Percentiles rank a stretch among this genome's conserved stretches.
Conservation (phyloP, 2,888 invertebrate genomes). For the Hydriomena furcata region DNA sequence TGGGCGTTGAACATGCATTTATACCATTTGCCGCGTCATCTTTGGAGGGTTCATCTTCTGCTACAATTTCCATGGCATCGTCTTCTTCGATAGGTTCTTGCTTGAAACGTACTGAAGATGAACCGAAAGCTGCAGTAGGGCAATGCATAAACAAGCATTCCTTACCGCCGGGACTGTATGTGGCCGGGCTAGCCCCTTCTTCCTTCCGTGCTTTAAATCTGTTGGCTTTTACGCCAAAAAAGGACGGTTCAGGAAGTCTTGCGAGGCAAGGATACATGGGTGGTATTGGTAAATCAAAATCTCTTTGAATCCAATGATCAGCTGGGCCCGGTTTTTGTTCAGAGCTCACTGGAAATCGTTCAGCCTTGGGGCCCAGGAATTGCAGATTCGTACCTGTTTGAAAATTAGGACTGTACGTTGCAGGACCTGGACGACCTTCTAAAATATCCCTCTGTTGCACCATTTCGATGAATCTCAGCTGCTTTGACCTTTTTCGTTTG, state of each 20-base stretch:
- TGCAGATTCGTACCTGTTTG: slow-evolving; percentile 49
- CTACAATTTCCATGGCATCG: slow-evolving; percentile 30
- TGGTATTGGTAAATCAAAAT: slow-evolving; percentile 52
- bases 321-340: slow-evolving; percentile 58
- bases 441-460: slow-evolving; percentile 55
- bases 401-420: slow-evolving; percentile 52
- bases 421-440: slow-evolving; percentile 62
- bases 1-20: slow-evolving; percentile 40
- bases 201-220: slow-evolving; percentile 54
- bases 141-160: slow-evolving; percentile 49
- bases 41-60: slow-evolving; percentile 17
- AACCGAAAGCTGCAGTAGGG: slow-evolving; percentile 55
- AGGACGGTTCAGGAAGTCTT: slow-evolving; percentile 50
- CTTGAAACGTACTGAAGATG: slow-evolving; percentile 57
- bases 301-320: slow-evolving; percentile 55
- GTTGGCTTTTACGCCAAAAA: slow-evolving; percentile 59
- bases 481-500: slow-evolving; percentile 59
- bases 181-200: slow-evolving; percentile 63
- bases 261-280: slow-evolving; percentile 48
- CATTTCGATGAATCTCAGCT: slow-evolving; percentile 65
- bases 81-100: slow-evolving; percentile 39
- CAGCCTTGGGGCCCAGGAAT: slow-evolving; percentile 53
- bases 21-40: slow-evolving; percentile 9
- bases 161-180: slow-evolving; percentile 45
- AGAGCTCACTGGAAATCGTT: slow-evolving; percentile 48